Evolutionary conservation across 2,888 invertebrate species (phyloP).

Genomic region (Zygaena filipendulae): DNA sequence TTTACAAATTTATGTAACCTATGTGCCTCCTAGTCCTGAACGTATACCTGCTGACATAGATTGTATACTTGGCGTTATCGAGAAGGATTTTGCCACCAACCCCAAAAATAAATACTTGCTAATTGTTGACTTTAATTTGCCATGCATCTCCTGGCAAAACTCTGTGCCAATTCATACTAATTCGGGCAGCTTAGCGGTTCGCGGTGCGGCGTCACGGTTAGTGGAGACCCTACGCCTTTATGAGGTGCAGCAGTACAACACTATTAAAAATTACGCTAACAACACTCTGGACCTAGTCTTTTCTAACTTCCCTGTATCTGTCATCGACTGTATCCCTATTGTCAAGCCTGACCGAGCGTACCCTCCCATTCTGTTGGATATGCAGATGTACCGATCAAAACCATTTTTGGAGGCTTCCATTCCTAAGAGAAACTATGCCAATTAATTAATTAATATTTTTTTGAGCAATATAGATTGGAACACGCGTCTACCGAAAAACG

Average conservation of each 20-base stretch:
- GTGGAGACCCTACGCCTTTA: background rate
- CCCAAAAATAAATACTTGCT: background rate
- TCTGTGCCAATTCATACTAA: background rate
- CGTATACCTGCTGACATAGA: background rate
- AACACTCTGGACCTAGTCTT: background rate
- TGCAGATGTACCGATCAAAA: background rate
- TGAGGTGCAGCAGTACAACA: background rate
- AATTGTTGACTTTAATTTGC: background rate
- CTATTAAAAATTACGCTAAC: background rate
- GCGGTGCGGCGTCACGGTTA: background rate
- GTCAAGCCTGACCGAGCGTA: background rate
- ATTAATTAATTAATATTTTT: background rate
- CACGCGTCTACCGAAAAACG: background rate
- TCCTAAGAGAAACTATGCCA: background rate
- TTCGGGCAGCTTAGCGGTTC: background rate
- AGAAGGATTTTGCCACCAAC: background rate
- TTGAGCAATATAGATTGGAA: background rate
- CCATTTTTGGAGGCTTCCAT: background rate
- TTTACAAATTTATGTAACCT: background rate
- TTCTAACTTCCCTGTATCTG: background rate
- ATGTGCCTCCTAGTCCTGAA: background rate
- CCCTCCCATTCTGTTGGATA: background rate
- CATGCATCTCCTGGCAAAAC: background rate
- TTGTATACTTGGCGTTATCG: background rate
- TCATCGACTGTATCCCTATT: background rate